A percentile compares a stretch with the other conserved stretches of the same genome.
Conservation (phyloP, 53 echinoderm and acorn worm genomes). For the Paracentrotus lividus region DNA sequence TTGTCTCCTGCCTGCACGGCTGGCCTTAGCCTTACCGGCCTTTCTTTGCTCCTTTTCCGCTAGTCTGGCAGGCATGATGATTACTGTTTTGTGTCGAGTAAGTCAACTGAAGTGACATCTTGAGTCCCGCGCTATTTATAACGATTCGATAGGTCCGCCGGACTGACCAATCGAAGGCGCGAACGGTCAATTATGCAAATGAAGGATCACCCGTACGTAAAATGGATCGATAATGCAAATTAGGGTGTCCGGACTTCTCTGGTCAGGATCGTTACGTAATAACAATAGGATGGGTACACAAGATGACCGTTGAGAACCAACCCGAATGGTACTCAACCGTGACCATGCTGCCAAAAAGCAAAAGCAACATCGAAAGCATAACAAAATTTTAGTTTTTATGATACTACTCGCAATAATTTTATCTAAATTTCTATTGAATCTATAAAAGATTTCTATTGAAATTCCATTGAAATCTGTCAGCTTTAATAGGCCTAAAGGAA, state of each 20-base stretch:
- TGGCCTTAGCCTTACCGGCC: constrained; percentile 75
- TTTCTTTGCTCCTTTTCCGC: constrained; percentile 83
- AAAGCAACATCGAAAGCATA: neutral
- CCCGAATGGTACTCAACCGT: neutral
- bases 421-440: no score
- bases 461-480: no score
- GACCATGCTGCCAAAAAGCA: neutral
- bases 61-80: constrained; percentile 83
- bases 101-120: neutral
- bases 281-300: neutral
- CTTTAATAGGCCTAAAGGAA: no score
- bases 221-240: constrained; percentile 48
- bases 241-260: neutral
- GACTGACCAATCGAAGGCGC: neutral
- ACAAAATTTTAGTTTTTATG: no score
- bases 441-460: no score
- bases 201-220: neutral
- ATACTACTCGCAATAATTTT: no score
- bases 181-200: neutral
- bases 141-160: neutral
- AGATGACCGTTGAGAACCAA: neutral
- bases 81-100: neutral
- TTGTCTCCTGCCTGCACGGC: constrained; percentile 68
- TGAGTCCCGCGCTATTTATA: constrained; percentile 36
- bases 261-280: neutral